phyloP scores from a whole-genome alignment of 2,888 invertebrate genomes.

The Eremobia ochroleuca region DNA sequence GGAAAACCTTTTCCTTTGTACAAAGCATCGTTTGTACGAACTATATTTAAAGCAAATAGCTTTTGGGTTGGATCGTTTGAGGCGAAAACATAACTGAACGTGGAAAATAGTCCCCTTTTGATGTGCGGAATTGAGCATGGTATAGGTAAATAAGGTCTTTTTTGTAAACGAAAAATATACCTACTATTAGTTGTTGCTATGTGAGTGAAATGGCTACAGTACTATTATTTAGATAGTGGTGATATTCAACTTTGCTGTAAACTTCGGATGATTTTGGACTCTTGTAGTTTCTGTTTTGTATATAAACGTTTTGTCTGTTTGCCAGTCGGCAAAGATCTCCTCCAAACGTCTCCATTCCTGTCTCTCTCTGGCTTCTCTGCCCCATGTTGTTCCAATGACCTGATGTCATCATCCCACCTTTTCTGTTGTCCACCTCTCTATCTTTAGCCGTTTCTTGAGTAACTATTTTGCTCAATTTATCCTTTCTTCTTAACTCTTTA shows the following conservation, averaged over 20 bases:
- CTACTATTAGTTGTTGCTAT: background rate
- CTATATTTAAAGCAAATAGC: constrained; percentile 69
- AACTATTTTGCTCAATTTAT: too few species aligned
- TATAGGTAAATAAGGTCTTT: constrained; percentile 37
- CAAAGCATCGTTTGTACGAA: constrained; percentile 57
- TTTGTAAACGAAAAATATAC: constrained; percentile 22
- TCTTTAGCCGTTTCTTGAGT: background rate
- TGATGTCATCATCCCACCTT: background rate
- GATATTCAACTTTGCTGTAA: background rate
- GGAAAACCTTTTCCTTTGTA: constrained; percentile 47
- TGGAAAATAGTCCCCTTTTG: constrained; percentile 58
- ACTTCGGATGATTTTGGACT: background rate
- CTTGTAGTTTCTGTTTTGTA: too few species aligned
- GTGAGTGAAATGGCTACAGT: background rate
- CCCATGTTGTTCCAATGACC: background rate
- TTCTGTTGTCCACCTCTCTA: background rate
- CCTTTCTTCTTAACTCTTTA: too few species aligned
- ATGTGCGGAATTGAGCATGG: constrained; percentile 54
- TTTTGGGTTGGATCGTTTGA: constrained; percentile 59
- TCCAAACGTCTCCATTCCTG: background rate
- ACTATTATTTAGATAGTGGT: background rate
- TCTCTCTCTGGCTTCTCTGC: background rate
- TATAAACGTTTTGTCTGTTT: background rate
- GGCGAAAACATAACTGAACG: constrained; percentile 53
- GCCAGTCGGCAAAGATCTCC: background rate